Percentiles rank a stretch among this genome's conserved stretches.
Conservation (phyloP, 2,888 invertebrate genomes). For the Ptycholaimellus sp. region DNA sequence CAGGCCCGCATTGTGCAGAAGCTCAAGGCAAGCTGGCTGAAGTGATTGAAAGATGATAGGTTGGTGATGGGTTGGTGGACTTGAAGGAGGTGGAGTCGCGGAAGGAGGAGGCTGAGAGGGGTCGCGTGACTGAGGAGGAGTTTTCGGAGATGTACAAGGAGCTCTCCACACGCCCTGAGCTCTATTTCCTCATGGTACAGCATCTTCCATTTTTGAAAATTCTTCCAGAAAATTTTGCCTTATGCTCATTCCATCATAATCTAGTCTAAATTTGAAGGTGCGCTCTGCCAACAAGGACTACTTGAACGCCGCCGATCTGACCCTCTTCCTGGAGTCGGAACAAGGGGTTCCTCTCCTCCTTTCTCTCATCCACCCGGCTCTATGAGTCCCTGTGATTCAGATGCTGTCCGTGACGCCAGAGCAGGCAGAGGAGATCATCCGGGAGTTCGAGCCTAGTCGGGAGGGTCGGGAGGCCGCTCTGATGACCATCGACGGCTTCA, state of each 20-base stretch:
- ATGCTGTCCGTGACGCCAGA: conserved; percentile 33
- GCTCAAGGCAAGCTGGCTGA: too few relatives aligned
- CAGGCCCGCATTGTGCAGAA: too few relatives aligned
- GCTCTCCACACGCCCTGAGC: conserved; percentile 38
- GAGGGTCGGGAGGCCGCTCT: conserved; percentile 33
- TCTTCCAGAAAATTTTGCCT: too few relatives aligned
- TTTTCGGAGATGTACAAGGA: conserved; percentile 38
- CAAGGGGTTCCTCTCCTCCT: conserved; percentile 32
- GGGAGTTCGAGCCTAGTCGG: conserved; percentile 34
- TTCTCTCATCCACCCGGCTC: conserved; percentile 2
- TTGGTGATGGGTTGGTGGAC: too few relatives aligned
- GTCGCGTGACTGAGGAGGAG: conserved; percentile 32
- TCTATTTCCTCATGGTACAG: conserved; percentile 37
- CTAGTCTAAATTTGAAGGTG: too few relatives aligned
- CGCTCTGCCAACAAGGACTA: conserved; percentile 37
- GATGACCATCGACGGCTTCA: conserved; percentile 36
- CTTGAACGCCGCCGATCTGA: conserved; percentile 34
- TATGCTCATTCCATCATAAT: too few relatives aligned
- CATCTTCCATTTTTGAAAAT: too few relatives aligned
- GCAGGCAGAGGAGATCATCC: conserved; percentile 33
- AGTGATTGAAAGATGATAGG: too few relatives aligned
- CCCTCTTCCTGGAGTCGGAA: conserved; percentile 37
- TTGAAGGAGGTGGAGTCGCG: conserved; percentile 32
- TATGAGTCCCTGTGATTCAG: too few relatives aligned
- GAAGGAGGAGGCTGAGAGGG: conserved; percentile 28